phyloP scores from a whole-genome alignment of 2,113 vertebrate species.

The Carassius carassius region DNA sequence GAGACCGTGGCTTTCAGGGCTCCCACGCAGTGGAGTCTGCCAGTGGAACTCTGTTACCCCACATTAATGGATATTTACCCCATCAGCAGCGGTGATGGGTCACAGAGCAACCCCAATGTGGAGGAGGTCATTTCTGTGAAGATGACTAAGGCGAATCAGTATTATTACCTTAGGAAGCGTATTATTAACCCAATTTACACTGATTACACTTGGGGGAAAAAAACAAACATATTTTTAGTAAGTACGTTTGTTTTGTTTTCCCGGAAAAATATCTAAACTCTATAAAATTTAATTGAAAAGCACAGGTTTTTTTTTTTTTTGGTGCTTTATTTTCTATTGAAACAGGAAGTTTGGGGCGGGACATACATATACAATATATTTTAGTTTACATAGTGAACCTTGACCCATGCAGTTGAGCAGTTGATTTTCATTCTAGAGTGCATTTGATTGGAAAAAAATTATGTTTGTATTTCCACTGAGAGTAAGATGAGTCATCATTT shows the following conservation, averaged over 20 bases:
- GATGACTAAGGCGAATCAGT: background rate
- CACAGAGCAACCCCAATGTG: background rate
- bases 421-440: background rate
- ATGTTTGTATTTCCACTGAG: background rate
- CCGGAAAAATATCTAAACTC: background rate
- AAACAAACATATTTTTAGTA: background rate
- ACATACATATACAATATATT: background rate
- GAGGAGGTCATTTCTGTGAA: background rate
- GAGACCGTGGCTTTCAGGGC: conserved; percentile 53
- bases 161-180: background rate
- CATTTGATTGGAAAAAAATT: background rate
- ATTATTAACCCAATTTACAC: background rate
- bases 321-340: background rate
- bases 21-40: conserved; percentile 15
- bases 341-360: background rate
- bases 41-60: conserved; percentile 44
- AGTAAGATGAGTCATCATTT: background rate
- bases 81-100: background rate
- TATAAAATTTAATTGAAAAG: background rate
- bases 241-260: background rate
- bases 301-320: background rate
- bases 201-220: background rate
- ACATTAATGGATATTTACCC: conserved; percentile 17
- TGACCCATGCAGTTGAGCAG: background rate
- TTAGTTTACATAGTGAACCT: background rate